A percentile compares a stretch with the other conserved stretches of the same genome.
Conservation (phyloP, 2,797 vertebrate species). For the Chelmon rostratus region DNA sequence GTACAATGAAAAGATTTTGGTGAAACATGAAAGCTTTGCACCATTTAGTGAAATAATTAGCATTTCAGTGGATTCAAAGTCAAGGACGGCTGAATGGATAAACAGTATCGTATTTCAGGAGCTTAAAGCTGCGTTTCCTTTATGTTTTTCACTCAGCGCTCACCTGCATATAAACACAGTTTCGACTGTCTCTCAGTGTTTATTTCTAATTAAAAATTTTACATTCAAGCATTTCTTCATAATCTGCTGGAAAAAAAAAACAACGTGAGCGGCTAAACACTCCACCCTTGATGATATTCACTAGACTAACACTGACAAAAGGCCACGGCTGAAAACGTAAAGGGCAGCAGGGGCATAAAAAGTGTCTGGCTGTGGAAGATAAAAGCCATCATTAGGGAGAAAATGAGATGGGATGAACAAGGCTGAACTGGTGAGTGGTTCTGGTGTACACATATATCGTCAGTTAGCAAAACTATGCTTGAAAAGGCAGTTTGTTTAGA, state of each 20-base stretch:
- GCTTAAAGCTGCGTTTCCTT: constrained; percentile 67
- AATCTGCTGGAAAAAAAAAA: constrained; percentile 34
- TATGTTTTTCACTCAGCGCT: constrained; percentile 51
- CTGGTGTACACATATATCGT: constrained; percentile 36
- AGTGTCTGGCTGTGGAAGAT: constrained; percentile 80
- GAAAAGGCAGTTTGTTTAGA: constrained; percentile 59
- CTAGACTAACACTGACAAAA: constrained; percentile 75
- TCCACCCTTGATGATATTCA: constrained; percentile 77
- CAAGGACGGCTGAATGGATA: constrained; percentile 70
- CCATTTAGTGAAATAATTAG: constrained; percentile 68
- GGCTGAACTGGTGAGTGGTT: constrained; percentile 54
- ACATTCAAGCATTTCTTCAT: constrained; percentile 43
- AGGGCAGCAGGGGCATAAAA: constrained; percentile 81
- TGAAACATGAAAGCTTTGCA: constrained; percentile 66
- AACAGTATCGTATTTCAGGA: constrained; percentile 58
- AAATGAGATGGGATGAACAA: constrained; percentile 70
- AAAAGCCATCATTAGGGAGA: constrained; percentile 83
- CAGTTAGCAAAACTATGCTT: constrained; percentile 49
- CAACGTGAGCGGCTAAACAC: constrained; percentile 62
- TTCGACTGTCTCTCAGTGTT: constrained; percentile 35
- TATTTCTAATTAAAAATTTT: constrained; percentile 63
- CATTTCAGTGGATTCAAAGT: constrained; percentile 76
- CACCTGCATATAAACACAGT: constrained; percentile 56
- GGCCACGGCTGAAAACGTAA: constrained; percentile 76
- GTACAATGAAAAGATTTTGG: constrained; percentile 35